A percentile compares a stretch with the other conserved stretches of the same genome.
Evolutionary conservation across 2,888 invertebrate genomes (phyloP).

Genomic region (Tetragonisca angustula): DNA sequence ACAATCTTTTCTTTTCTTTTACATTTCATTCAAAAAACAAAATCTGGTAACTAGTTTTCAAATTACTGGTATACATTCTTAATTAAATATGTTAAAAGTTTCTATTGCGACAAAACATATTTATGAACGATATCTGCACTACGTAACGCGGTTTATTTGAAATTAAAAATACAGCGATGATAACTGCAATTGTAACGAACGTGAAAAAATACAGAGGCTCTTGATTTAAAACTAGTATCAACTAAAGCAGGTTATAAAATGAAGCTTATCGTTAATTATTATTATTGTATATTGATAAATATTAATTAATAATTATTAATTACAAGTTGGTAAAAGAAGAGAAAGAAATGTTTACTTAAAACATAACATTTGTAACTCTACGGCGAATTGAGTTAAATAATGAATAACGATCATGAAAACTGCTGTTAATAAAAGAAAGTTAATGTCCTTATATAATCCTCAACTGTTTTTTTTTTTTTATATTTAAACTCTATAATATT

Average conservation of each 20-base stretch:
- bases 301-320: background rate
- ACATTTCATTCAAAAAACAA: background rate
- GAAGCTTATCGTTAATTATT: background rate
- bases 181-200: conserved; percentile 10
- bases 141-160: conserved; percentile 61
- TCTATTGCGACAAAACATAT: conserved; percentile 30
- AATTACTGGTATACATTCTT: background rate
- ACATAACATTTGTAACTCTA: background rate
- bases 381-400: background rate
- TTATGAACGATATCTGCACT: conserved; percentile 20
- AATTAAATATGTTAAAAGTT: background rate
- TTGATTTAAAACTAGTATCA: conserved; percentile 8
- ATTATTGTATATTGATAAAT: background rate
- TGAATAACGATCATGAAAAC: conserved; percentile 6
- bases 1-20: background rate
- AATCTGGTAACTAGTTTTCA: conserved; percentile 5
- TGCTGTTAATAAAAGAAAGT: conserved; percentile 20
- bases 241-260: conserved; percentile 2
- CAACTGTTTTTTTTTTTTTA: background rate
- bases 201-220: conserved; percentile 6
- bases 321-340: background rate
- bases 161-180: conserved; percentile 32
- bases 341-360: background rate
- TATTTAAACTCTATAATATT: background rate
- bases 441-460: background rate